Percentiles rank a stretch among this genome's conserved stretches.
Conservation (phyloP, 1,140 invertebrate species). For the Penaeus chinensis region DNA sequence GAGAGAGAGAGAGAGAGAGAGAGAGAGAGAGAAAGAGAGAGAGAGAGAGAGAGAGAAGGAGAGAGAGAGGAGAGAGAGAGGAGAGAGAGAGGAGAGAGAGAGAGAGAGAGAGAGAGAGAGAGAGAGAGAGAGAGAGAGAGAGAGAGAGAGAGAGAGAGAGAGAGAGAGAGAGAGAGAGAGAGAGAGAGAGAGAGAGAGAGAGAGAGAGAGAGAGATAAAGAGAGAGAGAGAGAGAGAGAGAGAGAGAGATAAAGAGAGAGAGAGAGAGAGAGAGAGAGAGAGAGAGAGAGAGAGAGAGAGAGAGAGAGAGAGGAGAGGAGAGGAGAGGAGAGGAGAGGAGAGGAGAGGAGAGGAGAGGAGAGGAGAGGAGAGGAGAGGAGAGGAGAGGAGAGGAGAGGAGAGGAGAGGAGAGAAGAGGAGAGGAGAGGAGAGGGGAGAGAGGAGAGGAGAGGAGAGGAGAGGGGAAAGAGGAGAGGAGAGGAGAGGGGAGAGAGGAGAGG, state of each 20-base stretch:
- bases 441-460: slow-evolving; percentile 8
- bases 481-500: background rate
- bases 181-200: background rate
- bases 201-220: too few species aligned
- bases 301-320: background rate
- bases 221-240: too few species aligned
- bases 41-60: background rate
- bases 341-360: slow-evolving; percentile 8
- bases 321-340: too few species aligned
- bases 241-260: too few species aligned
- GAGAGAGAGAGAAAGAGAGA: too few species aligned
- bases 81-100: slow-evolving; percentile 2
- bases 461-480: slow-evolving; percentile 8
- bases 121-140: background rate
- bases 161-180: background rate
- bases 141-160: too few species aligned
- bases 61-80: background rate
- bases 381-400: slow-evolving; percentile 7
- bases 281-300: background rate
- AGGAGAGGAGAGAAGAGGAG: slow-evolving; percentile 8
- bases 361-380: too few species aligned
- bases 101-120: slow-evolving; percentile 4
- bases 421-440: background rate
- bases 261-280: background rate
- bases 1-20: background rate